phyloP scores from a whole-genome alignment of 2,113 vertebrate genomes.

The Axis porcinus region DNA sequence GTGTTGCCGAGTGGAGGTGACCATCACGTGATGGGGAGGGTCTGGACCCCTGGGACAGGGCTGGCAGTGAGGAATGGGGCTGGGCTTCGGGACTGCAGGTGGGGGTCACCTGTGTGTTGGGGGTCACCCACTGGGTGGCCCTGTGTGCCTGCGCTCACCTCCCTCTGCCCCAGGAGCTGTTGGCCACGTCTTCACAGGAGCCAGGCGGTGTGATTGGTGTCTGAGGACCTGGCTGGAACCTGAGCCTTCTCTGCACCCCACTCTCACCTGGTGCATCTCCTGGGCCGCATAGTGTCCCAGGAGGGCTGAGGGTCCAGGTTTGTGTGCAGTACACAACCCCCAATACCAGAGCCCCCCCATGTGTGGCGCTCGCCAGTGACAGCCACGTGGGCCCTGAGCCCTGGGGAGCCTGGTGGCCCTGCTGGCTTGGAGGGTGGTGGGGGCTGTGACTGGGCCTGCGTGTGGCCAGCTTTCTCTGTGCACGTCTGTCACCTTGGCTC shows the following conservation, averaged over 20 bases:
- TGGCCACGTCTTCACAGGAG: fast-evolving
- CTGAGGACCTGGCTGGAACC: too few species aligned
- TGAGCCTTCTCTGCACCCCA: neutral
- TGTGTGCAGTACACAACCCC: neutral
- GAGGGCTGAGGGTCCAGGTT: neutral
- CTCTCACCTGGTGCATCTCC: neutral
- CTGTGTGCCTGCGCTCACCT: fast-evolving
- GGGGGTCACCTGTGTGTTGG: neutral
- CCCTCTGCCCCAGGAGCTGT: neutral
- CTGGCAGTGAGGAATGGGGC: neutral
- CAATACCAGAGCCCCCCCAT: fast-evolving
- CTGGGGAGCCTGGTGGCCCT: fast-evolving
- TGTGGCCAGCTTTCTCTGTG: neutral
- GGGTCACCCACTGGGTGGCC: too few species aligned
- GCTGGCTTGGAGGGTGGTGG: neutral
- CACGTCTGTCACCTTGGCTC: neutral
- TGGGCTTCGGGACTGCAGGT: neutral
- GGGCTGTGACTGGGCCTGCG: neutral
- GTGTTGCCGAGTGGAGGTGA: neutral
- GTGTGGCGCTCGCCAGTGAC: fast-evolving
- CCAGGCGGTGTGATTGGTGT: neutral
- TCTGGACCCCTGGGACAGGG: neutral
- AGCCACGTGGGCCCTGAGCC: fast-evolving
- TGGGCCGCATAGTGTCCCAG: fast-evolving
- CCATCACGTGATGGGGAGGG: neutral